Conservation (phyloP, 2,888 invertebrate species). For the Agrotis clavis region DNA sequence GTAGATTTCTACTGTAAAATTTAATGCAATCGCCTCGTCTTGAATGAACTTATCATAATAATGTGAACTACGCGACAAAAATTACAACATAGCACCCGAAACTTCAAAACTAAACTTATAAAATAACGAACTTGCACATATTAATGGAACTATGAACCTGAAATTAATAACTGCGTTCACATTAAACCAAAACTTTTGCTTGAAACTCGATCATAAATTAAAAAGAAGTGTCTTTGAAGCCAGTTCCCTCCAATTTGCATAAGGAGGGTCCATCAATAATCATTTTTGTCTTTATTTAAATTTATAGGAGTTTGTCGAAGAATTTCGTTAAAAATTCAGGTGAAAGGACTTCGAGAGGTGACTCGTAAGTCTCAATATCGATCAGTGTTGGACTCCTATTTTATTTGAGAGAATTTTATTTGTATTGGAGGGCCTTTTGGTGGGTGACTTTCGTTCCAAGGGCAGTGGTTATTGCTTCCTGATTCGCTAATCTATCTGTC, state of each 20-base stretch:
- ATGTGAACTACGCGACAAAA: conserved; percentile 16
- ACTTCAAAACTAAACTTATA: conserved; percentile 26
- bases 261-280: conserved; percentile 76
- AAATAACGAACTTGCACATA: conserved; percentile 29
- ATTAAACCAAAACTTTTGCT: conserved; percentile 40
- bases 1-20: background rate
- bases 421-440: conserved; percentile 6
- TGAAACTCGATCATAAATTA: conserved; percentile 61
- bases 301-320: conserved; percentile 68
- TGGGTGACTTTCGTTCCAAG: background rate
- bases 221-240: conserved; percentile 32
- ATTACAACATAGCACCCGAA: background rate
- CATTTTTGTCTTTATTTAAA: conserved; percentile 76
- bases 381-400: conserved; percentile 42
- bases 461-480: background rate
- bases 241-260: conserved; percentile 69
- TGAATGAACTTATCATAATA: background rate
- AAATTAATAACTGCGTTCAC: conserved; percentile 49
- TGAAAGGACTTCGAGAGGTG: conserved; percentile 34
- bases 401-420: conserved; percentile 39
- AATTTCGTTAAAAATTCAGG: conserved; percentile 68
- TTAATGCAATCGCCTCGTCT: background rate
- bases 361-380: conserved; percentile 43
- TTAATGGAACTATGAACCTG: conserved; percentile 44
- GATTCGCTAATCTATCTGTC: background rate